Base-by-base conservation (phyloP, 2,888 invertebrate genomes). In the Lasioglossum pauxillum region DNA sequence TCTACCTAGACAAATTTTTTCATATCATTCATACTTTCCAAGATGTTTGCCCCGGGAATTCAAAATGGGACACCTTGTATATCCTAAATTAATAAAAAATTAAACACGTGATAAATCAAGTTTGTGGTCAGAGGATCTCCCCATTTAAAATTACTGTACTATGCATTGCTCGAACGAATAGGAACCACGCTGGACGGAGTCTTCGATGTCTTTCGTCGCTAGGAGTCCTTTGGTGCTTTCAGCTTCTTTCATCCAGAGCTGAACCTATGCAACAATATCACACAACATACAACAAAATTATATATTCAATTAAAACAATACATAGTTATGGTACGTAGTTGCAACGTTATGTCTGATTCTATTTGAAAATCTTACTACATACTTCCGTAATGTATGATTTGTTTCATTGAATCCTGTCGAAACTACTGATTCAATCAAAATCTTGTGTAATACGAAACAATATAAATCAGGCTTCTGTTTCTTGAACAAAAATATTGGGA, bases 211-310 rank as follows among this genome's bases (percentile, higher is more conserved):
- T 83, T 91, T 93, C 2, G 94, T 93, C 38, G 94, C 93, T 71
- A 96, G 91, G 78, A 96, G 95, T 73, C 95, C 96, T 90, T 96
- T 96, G 23, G 96, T 96, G 92, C 96, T 96, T 93, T 96, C 96
- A 0, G 96, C 96, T 92, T 96, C 96, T 86, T 96, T 96, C 94
- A 96, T 96, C 96, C 96, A 96, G 72, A 95, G 93, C 82, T 96
- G 95, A 78, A 96, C 92, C 96, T 96, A 89, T 75, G 76, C 69
- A 86, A 88, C 86, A 73, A 57, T 23, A 75, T 74, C 57, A 71
- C 23, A n/a, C 5, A 69, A 5, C 14, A 71, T 41, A 71, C 71
- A 69, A 23, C 69, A 38, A 38, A 23, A 69, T 41, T 41, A 23
- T n/a, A 38, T 69, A 69, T n/a, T 57, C 16, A 19, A 31, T 35